These are phyloP conservation scores for Fopius arisanus DNA, from an alignment of 1,140 invertebrate genomes.

Conservation along the genomic window DNA sequence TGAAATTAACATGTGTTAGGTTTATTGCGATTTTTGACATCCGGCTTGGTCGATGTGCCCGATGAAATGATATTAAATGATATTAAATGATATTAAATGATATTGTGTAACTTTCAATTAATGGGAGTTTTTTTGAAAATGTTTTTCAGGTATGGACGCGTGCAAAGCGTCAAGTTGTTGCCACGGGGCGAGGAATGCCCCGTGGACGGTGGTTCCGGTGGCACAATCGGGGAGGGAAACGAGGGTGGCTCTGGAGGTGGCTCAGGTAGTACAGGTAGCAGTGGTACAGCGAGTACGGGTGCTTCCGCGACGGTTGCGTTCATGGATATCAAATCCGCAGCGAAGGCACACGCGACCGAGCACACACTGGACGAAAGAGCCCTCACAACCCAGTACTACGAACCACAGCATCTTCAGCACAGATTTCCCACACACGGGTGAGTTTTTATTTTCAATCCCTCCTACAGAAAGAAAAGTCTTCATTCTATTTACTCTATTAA, in stretches of 20 bases:
- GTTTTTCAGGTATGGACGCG: slow-evolving; percentile 88
- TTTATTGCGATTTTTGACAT: too few relatives aligned
- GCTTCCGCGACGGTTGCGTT: slow-evolving; percentile 88
- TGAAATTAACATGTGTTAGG: too few relatives aligned
- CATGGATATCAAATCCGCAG: slow-evolving; percentile 95
- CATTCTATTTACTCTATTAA: too few relatives aligned
- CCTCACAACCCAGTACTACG: slow-evolving; percentile 92
- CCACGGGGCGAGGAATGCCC: slow-evolving; percentile 70
- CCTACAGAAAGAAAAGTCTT: too few relatives aligned
- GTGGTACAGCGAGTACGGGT: slow-evolving; percentile 69
- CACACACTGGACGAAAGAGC: slow-evolving; percentile 86
- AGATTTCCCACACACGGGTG: slow-evolving; percentile 64
- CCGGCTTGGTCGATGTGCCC: too few relatives aligned
- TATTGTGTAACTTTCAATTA: neutral
- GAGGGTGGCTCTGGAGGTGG: slow-evolving; percentile 62
- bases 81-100: neutral
- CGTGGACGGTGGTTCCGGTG: slow-evolving; percentile 62
- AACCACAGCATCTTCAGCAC: slow-evolving; percentile 71
- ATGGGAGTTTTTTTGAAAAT: neutral
- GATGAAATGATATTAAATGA: too few relatives aligned
- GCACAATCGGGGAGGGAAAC: slow-evolving; percentile 54
- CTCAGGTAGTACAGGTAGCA: slow-evolving; percentile 63
- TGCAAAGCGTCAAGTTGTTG: slow-evolving; percentile 94
- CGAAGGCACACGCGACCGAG: slow-evolving; percentile 89
- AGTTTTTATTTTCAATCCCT: slow-evolving; percentile 26